Evolutionary conservation across 2,797 vertebrate species (phyloP).

Genomic region (Dallia pectoralis): DNA sequence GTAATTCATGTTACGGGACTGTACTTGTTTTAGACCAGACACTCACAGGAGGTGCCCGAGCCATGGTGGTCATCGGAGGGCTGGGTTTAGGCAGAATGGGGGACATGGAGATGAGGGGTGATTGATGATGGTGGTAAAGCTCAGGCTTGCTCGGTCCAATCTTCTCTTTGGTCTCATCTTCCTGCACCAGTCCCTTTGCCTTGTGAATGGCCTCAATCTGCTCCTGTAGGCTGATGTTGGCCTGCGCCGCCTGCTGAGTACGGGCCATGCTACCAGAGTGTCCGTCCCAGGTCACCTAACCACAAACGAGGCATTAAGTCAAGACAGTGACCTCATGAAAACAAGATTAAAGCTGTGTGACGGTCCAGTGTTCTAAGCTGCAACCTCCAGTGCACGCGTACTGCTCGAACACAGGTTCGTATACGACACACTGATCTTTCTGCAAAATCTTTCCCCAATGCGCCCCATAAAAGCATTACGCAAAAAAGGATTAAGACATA

Average conservation of each 20-base stretch:
- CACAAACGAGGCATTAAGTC: background rate
- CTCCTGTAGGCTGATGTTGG: slow-evolving; percentile 98
- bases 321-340: background rate
- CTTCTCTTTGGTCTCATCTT: slow-evolving; percentile 96
- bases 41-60: slow-evolving; percentile 83
- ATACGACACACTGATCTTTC: no score
- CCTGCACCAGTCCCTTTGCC: slow-evolving; percentile 96
- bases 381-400: no score
- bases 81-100: slow-evolving; percentile 76
- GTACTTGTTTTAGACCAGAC: background rate
- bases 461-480: no score
- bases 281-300: slow-evolving; percentile 96
- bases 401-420: no score
- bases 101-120: slow-evolving; percentile 72
- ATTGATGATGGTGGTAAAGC: slow-evolving; percentile 78
- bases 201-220: slow-evolving; percentile 99
- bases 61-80: slow-evolving; percentile 74
- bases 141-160: slow-evolving; percentile 98
- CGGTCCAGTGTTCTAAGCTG: background rate
- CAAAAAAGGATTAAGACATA: no score
- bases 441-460: no score
- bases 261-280: slow-evolving; percentile 99
- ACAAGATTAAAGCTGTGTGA: background rate
- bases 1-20: background rate
- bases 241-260: slow-evolving; percentile 97